Conservation (phyloP, 2,113 vertebrate genomes). For the Amia ocellicauda region DNA sequence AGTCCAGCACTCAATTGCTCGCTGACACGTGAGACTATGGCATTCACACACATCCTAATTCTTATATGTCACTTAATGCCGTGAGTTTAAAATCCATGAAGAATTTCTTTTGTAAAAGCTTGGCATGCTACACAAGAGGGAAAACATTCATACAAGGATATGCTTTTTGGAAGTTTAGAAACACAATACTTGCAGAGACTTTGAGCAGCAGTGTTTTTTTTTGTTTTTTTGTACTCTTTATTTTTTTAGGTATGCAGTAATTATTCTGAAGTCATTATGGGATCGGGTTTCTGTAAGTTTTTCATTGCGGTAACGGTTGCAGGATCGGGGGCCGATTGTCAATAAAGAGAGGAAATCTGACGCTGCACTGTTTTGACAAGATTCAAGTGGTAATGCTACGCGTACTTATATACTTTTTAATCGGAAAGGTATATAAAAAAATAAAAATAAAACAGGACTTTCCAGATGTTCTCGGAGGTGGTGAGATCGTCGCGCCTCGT, state of each 20-base stretch:
- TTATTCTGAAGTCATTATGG: slow-evolving; percentile 61
- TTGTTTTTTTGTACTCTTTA: too few relatives aligned
- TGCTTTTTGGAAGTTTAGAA: slow-evolving; percentile 7
- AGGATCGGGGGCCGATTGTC: slow-evolving; percentile 51
- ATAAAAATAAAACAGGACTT: slow-evolving; percentile 30
- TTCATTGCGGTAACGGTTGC: slow-evolving; percentile 52
- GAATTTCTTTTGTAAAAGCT: too few relatives aligned
- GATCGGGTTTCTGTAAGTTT: slow-evolving; percentile 51
- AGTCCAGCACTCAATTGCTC: too few relatives aligned
- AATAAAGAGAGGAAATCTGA: slow-evolving; percentile 55
- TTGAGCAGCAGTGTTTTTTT: slow-evolving; percentile 22
- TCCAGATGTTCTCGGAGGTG: slow-evolving; percentile 23
- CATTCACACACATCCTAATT: too few relatives aligned
- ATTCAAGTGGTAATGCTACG: slow-evolving; percentile 46
- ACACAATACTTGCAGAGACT: slow-evolving; percentile 39
- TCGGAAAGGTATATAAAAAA: slow-evolving; percentile 28
- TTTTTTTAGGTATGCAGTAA: slow-evolving; percentile 45
- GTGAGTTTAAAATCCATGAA: too few relatives aligned
- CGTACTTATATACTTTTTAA: slow-evolving; percentile 41
- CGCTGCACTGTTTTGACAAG: slow-evolving; percentile 61
- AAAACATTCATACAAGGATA: slow-evolving; percentile 2
- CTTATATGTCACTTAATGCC: too few relatives aligned
- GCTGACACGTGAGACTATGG: too few relatives aligned
- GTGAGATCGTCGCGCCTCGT: background rate
- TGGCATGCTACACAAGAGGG: background rate